Conservation (phyloP, 92 coral and sea anemone genomes). For the Phenganax stokvisi region DNA sequence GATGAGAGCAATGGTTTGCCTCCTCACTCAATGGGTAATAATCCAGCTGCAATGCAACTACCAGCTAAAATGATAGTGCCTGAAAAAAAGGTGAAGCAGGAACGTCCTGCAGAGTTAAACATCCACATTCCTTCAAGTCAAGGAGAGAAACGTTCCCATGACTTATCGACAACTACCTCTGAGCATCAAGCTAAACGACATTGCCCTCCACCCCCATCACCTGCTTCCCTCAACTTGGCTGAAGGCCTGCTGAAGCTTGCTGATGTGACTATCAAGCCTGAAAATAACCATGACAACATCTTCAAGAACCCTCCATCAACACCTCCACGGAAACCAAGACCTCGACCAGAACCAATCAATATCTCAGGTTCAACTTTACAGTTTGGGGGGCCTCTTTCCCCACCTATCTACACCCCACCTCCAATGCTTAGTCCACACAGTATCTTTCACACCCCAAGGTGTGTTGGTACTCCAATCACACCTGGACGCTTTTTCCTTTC, state of each 20-base stretch:
- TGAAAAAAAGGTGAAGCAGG: conserved; percentile 10
- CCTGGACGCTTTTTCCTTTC: conserved; percentile 77
- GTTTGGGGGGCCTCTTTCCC: conserved; percentile 70
- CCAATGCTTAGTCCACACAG: conserved; percentile 98
- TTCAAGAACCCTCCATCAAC: conserved; percentile 85
- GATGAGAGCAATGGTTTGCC: conserved; percentile 30
- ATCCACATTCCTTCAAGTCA: conserved; percentile 32
- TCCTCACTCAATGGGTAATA: conserved; percentile 29
- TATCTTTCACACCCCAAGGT: conserved; percentile 86
- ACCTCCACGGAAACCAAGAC: conserved; percentile 76
- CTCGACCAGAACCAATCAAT: conserved; percentile 82
- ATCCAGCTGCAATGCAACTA: conserved; percentile 15
- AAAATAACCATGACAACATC: conserved; percentile 48
- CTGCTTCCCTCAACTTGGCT: not conserved
- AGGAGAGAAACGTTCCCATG: conserved; percentile 15
- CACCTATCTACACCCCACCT: conserved; percentile 93
- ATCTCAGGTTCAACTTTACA: conserved; percentile 72
- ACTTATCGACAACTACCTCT: not conserved
- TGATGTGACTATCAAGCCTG: conserved; percentile 26
- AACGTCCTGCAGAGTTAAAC: conserved; percentile 10
- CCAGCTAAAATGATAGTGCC: conserved; percentile 5
- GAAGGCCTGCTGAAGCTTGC: conserved; percentile 32
- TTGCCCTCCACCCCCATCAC: conserved; percentile 4
- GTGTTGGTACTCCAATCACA: conserved; percentile 70
- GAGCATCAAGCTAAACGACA: conserved; percentile 21